A percentile compares a stretch with the other conserved stretches of the same genome.
Conservation (phyloP, 2,888 invertebrate genomes). For the Leucophenga maculata region DNA sequence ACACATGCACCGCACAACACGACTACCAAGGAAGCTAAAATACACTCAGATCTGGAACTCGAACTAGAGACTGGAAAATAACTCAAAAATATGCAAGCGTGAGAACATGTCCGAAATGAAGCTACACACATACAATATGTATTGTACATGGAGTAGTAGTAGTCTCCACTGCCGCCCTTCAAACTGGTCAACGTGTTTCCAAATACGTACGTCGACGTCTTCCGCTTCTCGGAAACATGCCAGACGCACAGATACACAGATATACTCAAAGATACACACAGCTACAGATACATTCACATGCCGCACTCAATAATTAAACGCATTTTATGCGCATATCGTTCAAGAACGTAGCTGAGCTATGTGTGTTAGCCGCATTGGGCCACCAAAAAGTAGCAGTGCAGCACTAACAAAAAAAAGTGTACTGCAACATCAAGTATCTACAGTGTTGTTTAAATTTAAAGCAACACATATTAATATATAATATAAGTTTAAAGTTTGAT, state of each 20-base stretch:
- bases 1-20: conserved; percentile 28
- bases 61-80: conserved; percentile 42
- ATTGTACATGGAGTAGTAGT: no score
- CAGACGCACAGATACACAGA: no score
- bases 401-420: no score
- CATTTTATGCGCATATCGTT: conserved; percentile 23
- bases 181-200: no score
- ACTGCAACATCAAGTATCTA: no score
- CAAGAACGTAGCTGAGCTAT: neutral
- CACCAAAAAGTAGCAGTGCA: neutral
- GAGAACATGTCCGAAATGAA: conserved; percentile 17
- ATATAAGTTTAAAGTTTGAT: no score
- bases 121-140: neutral
- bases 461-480: no score
- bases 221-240: conserved; percentile 3
- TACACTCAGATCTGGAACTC: conserved; percentile 35
- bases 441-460: no score
- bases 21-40: conserved; percentile 5
- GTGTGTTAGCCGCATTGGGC: neutral
- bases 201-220: no score
- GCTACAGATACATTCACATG: no score
- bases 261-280: no score
- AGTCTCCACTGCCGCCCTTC: no score
- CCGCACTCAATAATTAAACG: conserved; percentile 20
- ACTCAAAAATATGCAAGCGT: conserved; percentile 19